Conservation (phyloP, 2,113 vertebrate species). For the Entomyzon cyanotis region DNA sequence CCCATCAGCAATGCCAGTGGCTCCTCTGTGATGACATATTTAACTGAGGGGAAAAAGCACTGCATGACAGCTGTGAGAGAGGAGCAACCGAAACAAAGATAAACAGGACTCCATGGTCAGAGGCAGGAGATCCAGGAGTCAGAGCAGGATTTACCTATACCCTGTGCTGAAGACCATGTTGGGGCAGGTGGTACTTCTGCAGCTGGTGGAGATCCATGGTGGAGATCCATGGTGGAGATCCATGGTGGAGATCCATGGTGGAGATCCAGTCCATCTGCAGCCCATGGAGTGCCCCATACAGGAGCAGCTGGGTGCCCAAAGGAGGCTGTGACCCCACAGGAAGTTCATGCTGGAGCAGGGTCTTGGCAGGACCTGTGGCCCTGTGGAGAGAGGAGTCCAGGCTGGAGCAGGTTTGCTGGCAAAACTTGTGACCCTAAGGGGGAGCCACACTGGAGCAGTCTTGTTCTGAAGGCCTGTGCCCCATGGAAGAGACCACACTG, state of each 20-base stretch:
- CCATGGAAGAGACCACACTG: background rate
- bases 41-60: background rate
- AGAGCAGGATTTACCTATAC: background rate
- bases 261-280: background rate
- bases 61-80: background rate
- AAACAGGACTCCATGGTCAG: background rate
- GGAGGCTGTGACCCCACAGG: background rate
- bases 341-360: background rate
- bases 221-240: no score
- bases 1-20: no score
- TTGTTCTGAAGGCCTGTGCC: background rate
- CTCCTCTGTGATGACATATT: background rate
- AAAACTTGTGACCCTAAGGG: background rate
- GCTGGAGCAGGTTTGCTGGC: background rate
- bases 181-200: background rate
- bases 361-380: background rate
- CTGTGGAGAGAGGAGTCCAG: no score
- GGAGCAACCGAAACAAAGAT: background rate
- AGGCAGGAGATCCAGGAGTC: background rate
- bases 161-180: background rate
- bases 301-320: background rate
- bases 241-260: no score
- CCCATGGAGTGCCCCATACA: background rate
- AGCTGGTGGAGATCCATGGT: background rate
- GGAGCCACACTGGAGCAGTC: background rate